Percentiles rank a stretch among this genome's conserved stretches.
phyloP scores from a whole-genome alignment of 2,113 vertebrate species.

The Cathartes aura region DNA sequence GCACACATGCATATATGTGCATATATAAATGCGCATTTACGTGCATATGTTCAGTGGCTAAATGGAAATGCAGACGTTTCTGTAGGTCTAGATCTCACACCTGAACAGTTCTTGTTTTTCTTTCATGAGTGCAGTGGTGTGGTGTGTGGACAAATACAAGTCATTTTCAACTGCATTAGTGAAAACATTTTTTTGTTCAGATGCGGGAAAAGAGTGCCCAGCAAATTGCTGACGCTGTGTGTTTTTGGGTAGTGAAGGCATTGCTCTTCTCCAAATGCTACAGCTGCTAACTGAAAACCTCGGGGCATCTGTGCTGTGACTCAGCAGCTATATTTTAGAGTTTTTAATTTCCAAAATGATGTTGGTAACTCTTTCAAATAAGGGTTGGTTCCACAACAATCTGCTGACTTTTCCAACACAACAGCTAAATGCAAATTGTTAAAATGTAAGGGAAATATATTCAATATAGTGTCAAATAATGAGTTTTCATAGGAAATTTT shows the following conservation, averaged over 20 bases:
- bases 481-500: not conserved
- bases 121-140: not conserved
- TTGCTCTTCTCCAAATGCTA: constrained; percentile 3
- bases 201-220: not conserved
- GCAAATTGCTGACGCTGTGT: not conserved
- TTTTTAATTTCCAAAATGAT: not conserved
- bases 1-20: not conserved
- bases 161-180: not conserved
- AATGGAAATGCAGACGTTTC: not conserved
- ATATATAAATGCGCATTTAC: not conserved
- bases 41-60: not conserved
- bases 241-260: not conserved
- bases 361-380: not conserved
- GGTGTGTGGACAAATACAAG: not conserved
- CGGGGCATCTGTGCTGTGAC: not conserved
- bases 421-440: not conserved
- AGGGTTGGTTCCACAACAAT: not conserved
- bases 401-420: not conserved
- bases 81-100: not conserved
- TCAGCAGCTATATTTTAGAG: constrained; percentile 13
- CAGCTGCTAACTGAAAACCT: constrained; percentile 38
- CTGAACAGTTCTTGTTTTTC: not conserved
- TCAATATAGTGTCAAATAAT: not conserved
- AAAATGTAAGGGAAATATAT: not conserved
- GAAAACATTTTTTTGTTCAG: not conserved